phyloP scores from a whole-genome alignment of 2,797 vertebrate genomes.

The Leuciscus waleckii region DNA sequence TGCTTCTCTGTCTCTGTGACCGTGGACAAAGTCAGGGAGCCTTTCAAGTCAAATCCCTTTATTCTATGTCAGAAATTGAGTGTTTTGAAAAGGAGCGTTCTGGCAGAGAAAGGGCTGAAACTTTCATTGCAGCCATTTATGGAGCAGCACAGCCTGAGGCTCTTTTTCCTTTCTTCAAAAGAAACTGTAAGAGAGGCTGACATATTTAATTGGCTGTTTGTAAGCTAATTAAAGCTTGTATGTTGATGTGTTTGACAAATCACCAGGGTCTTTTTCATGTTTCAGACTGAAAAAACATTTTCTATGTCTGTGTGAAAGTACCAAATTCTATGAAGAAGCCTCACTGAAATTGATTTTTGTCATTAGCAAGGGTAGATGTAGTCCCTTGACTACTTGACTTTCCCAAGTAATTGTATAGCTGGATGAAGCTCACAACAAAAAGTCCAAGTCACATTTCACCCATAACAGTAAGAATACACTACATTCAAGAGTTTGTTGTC shows the following conservation, averaged over 20 bases:
- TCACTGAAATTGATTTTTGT: neutral
- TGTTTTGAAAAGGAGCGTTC: slow-evolving; percentile 67
- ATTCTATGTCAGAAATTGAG: slow-evolving; percentile 63
- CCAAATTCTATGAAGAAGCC: neutral
- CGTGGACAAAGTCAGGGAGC: slow-evolving; percentile 57
- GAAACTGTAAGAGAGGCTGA: slow-evolving; percentile 39
- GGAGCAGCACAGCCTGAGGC: slow-evolving; percentile 34
- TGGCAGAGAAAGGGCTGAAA: slow-evolving; percentile 37
- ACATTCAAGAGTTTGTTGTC: neutral
- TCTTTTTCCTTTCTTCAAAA: slow-evolving; percentile 26
- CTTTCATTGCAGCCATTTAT: slow-evolving; percentile 51
- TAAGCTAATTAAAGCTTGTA: slow-evolving; percentile 64
- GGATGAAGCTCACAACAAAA: neutral
- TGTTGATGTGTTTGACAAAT: slow-evolving; percentile 54
- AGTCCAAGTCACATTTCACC: neutral
- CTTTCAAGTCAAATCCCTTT: slow-evolving; percentile 67
- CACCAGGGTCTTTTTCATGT: slow-evolving; percentile 21
- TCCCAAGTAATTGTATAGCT: neutral
- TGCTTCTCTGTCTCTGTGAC: slow-evolving; percentile 38
- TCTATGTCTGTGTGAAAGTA: neutral
- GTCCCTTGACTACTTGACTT: neutral
- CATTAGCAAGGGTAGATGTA: neutral
- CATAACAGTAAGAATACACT: neutral
- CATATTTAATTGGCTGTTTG: slow-evolving; percentile 62
- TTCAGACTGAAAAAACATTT: slow-evolving; percentile 29